A percentile compares a stretch with the other conserved stretches of the same genome.
Conservation (phyloP, 2,888 invertebrate species). For the Cryptus armator region DNA sequence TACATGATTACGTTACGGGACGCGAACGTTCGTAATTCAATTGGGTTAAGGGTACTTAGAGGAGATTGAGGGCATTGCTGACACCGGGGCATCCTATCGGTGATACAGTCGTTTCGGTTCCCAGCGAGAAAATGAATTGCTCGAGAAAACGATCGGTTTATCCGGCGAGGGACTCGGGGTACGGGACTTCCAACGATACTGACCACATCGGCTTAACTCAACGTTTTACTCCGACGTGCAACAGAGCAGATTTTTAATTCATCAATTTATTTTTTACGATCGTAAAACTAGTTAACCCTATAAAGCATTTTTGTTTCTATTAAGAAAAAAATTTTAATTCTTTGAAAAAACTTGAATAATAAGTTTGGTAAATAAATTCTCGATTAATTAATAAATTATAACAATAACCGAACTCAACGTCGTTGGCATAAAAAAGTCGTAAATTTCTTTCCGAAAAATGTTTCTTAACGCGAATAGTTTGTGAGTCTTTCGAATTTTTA, state of each 20-base stretch:
- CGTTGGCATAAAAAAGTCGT: too few relatives aligned
- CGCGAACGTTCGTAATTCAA: slow-evolving; percentile 79
- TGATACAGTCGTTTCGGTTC: slow-evolving; percentile 40
- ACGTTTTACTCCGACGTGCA: not conserved
- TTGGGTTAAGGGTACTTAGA: slow-evolving; percentile 83
- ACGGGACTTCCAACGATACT: not conserved
- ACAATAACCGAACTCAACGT: too few relatives aligned
- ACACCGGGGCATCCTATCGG: slow-evolving; percentile 72
- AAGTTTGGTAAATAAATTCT: too few relatives aligned
- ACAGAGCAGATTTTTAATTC: not conserved
- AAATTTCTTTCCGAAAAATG: too few relatives aligned
- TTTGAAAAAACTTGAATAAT: too few relatives aligned
- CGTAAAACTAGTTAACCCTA: not conserved
- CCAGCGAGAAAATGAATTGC: slow-evolving; percentile 8
- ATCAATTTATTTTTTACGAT: not conserved
- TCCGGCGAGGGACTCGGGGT: not conserved
- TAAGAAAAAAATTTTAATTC: too few relatives aligned
- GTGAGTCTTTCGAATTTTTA: too few relatives aligned
- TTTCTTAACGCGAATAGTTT: too few relatives aligned
- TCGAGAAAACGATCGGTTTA: slow-evolving; percentile 12
- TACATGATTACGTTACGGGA: slow-evolving; percentile 60
- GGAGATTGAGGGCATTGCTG: slow-evolving; percentile 83
- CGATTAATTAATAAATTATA: too few relatives aligned
- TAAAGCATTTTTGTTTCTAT: not conserved
- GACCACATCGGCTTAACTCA: not conserved